Percentiles rank a stretch among this genome's conserved stretches.
Evolutionary conservation across 1,140 invertebrate genomes (phyloP).

Genomic region (Bombus affinis): DNA sequence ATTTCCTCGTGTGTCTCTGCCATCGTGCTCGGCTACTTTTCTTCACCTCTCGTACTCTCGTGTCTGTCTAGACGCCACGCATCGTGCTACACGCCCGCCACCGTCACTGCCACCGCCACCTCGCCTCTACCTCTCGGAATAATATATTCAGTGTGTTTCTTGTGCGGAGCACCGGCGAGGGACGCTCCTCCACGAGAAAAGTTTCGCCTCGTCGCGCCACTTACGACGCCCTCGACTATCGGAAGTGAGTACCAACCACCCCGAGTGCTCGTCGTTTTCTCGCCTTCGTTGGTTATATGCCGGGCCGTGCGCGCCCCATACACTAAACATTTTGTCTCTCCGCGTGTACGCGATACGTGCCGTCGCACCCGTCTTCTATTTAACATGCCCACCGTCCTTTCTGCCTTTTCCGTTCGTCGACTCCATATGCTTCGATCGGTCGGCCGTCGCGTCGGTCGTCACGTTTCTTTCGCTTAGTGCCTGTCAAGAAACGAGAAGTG

Average conservation of each 20-base stretch:
- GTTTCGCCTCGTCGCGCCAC: conserved; percentile 29
- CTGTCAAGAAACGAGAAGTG: not conserved
- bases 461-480: not conserved
- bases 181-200: conserved; percentile 35
- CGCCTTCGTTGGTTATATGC: not conserved
- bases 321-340: not conserved
- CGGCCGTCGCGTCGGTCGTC: too few species aligned
- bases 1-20: not conserved
- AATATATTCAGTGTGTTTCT: conserved; percentile 50
- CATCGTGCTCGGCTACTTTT: not conserved
- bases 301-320: not conserved
- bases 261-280: not conserved
- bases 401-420: not conserved
- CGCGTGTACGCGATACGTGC: conserved; percentile 14
- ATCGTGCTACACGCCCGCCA: conserved; percentile 19
- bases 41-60: conserved; percentile 18
- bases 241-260: conserved; percentile 48
- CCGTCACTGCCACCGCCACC: not conserved
- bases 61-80: conserved; percentile 40
- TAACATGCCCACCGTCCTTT: too few species aligned
- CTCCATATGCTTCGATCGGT: not conserved
- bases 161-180: conserved; percentile 30
- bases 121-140: conserved; percentile 24
- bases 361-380: not conserved
- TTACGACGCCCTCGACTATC: conserved; percentile 44